Evolutionary conservation across 2,797 vertebrate genomes (phyloP), one percentile per base, ranked within the genome.

Genomic region (Ctenopoma multispine): DNA sequence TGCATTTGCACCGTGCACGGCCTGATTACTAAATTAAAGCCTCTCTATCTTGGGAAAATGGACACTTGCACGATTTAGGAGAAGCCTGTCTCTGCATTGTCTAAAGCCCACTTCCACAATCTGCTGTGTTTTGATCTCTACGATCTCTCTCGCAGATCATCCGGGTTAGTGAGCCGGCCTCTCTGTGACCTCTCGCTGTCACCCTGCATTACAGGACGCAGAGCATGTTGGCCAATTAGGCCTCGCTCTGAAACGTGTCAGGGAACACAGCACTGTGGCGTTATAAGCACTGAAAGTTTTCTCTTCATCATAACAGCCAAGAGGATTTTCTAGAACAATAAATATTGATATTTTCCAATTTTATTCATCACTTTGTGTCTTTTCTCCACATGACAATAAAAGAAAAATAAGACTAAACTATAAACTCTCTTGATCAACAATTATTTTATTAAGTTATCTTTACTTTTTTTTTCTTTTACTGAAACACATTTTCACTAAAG

Each of bases 401-500:
- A 65, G 53, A 83, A 48, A 79, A 79, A 78, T 81, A 72, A 88
- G 73, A 90, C 79, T 89, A 77, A 82, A 53, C 60, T 83, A 49
- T 78, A 62, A 75, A 65, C 69, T 81, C 24, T 83, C 78, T 94
- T 92, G 87, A 92, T 95, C 93, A 94, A 92, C 95, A 96, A 93
- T 93, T 94, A 94, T 94, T 95, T 95, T 94, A 95, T 94, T 94
- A 89, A 90, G 87, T 93, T 93, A 87, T 92, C 88, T 91, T 87
- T 87, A 81, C 77, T 80, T 91, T 95, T 91, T 91, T 92, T 65
- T 44, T 20, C 90, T 93, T 95, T 95, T 92, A 95, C 92, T 94
- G 79, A 95, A 93, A 96, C 94, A 96, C 89, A 93, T 91, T 89
- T 94, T 91, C 92, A 93, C 93, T 94, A 95, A 91, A 93, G 91